Conservation (phyloP, 2,113 vertebrate species). For the Colistium nudipinnis region DNA sequence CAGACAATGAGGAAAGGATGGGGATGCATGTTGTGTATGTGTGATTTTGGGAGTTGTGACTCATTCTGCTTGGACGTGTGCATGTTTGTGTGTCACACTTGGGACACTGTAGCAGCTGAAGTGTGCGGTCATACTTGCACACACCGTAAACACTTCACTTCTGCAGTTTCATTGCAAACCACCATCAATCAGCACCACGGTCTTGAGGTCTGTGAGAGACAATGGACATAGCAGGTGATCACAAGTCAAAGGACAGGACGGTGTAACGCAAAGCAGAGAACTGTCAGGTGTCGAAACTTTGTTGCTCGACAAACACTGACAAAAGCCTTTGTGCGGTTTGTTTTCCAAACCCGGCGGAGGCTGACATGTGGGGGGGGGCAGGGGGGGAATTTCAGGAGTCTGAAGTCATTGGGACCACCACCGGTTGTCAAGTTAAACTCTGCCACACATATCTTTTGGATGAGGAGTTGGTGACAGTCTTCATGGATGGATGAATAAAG, state of each 20-base stretch:
- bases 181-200: background rate
- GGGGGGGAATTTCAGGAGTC: slow-evolving; percentile 55
- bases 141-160: background rate
- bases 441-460: background rate
- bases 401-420: slow-evolving; percentile 57
- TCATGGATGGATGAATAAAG: background rate
- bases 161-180: background rate
- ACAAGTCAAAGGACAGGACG: slow-evolving; percentile 2
- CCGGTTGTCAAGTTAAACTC: slow-evolving; percentile 19
- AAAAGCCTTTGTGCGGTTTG: slow-evolving; percentile 71
- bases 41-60: too few species aligned
- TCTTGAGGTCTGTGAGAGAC: background rate
- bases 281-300: slow-evolving; percentile 49
- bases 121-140: slow-evolving; percentile 18
- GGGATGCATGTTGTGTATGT: too few species aligned
- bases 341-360: slow-evolving; percentile 55
- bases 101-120: slow-evolving; percentile 20
- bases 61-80: too few species aligned
- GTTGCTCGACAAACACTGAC: slow-evolving; percentile 50
- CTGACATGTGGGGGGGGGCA: slow-evolving; percentile 32
- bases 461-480: background rate
- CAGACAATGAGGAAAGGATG: too few species aligned
- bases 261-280: slow-evolving; percentile 44
- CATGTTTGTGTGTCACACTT: background rate
- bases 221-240: background rate